A percentile compares a stretch with the other conserved stretches of the same genome.
Evolutionary conservation across 2,888 invertebrate genomes (phyloP).

Genomic region (Leptinotarsa peninsularis): DNA sequence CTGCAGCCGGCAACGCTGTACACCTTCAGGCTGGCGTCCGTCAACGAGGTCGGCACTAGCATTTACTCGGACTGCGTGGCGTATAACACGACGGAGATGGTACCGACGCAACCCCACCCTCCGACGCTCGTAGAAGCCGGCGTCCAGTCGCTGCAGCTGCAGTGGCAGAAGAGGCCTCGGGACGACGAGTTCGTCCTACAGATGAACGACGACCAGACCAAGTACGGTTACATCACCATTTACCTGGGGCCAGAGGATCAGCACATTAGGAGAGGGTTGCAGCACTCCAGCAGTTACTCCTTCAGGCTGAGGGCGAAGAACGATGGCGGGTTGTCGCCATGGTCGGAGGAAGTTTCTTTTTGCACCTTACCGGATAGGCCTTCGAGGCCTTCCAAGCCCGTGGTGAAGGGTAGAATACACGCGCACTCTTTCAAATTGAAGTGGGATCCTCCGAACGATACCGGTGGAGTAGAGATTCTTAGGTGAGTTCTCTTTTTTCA

Average conservation of each 20-base stretch:
- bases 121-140: slow-evolving; percentile 77
- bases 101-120: slow-evolving; percentile 83
- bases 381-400: slow-evolving; percentile 80
- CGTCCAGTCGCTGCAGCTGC: slow-evolving; percentile 75
- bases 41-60: slow-evolving; percentile 84
- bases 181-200: slow-evolving; percentile 87
- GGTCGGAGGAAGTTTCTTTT: slow-evolving; percentile 83
- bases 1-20: slow-evolving; percentile 84
- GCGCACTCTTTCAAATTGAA: slow-evolving; percentile 82
- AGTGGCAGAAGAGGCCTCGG: slow-evolving; percentile 80
- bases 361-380: slow-evolving; percentile 85
- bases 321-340: slow-evolving; percentile 84
- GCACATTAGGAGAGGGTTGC: slow-evolving; percentile 30
- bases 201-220: slow-evolving; percentile 72
- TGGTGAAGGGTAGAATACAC: slow-evolving; percentile 84
- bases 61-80: slow-evolving; percentile 77
- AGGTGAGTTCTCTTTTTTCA: slow-evolving; percentile 60
- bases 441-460: slow-evolving; percentile 85
- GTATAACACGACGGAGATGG: slow-evolving; percentile 82
- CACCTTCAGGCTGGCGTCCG: slow-evolving; percentile 84
- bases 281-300: slow-evolving; percentile 29
- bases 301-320: slow-evolving; percentile 80
- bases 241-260: slow-evolving; percentile 79
- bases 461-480: slow-evolving; percentile 79
- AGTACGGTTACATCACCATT: slow-evolving; percentile 70